phyloP scores from a whole-genome alignment of 2,888 invertebrate genomes.

The Calliphora vomitoria region DNA sequence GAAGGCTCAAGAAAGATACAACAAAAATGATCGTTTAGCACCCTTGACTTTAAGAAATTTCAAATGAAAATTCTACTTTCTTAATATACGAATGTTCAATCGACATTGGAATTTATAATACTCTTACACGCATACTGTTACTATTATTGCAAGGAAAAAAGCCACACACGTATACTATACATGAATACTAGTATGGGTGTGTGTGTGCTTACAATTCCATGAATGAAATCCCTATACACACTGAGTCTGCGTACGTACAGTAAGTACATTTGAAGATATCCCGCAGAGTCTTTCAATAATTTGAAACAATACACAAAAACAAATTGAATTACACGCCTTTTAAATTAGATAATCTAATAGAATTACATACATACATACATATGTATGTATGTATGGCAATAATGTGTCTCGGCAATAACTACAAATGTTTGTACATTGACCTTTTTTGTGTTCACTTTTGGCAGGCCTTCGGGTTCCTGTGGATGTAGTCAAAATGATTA shows the following conservation, averaged over 20 bases:
- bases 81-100: neutral
- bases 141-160: constrained; percentile 21
- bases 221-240: constrained; percentile 34
- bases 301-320: constrained; percentile 72
- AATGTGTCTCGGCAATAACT: neutral
- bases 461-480: constrained; percentile 29
- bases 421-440: constrained; percentile 43
- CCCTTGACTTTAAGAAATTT: constrained; percentile 64
- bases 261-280: constrained; percentile 57
- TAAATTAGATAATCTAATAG: constrained; percentile 73
- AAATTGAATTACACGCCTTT: constrained; percentile 84
- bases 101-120: neutral
- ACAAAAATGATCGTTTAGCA: constrained; percentile 36
- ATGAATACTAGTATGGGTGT: neutral
- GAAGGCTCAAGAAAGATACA: constrained; percentile 18
- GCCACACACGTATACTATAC: constrained; percentile 4
- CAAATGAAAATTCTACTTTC: constrained; percentile 34
- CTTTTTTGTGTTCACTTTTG: constrained; percentile 42
- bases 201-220: constrained; percentile 24
- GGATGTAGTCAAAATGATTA: constrained; percentile 60
- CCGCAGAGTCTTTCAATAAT: constrained; percentile 71
- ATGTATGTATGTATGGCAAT: neutral
- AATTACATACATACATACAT: constrained; percentile 19
- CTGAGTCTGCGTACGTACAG: constrained; percentile 24
- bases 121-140: neutral